A percentile compares a stretch with the other conserved stretches of the same genome.
These are phyloP conservation scores for Pangasianodon gigas DNA, from an alignment of 2,113 vertebrate genomes.

Conservation along the genomic window DNA sequence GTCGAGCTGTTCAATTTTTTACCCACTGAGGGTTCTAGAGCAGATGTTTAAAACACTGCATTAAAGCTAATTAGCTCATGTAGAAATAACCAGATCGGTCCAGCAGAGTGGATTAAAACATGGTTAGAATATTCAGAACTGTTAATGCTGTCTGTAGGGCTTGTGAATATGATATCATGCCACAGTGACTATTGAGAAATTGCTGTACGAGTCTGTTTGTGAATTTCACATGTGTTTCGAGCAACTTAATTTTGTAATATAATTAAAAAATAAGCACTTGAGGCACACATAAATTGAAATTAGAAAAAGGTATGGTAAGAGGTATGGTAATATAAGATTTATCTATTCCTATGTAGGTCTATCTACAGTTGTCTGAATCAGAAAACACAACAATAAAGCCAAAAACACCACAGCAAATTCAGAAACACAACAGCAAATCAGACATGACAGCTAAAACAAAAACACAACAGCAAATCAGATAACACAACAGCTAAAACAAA, in stretches of 20 bases:
- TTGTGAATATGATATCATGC: not conserved
- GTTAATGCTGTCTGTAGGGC: not conserved
- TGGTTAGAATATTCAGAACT: not conserved
- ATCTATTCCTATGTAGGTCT: no score
- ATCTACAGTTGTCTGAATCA: no score
- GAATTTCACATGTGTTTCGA: not conserved
- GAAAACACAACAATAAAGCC: no score
- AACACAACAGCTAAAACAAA: no score
- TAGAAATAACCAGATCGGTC: constrained; percentile 6
- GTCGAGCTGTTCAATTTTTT: not conserved
- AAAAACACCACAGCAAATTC: no score
- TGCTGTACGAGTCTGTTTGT: not conserved
- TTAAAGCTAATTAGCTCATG: constrained; percentile 11
- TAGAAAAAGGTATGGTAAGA: not conserved
- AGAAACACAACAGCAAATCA: no score
- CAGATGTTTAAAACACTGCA: constrained; percentile 11
- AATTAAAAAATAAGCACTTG: not conserved
- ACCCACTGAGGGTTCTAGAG: not conserved
- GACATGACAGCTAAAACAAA: no score
- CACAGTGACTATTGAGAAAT: not conserved
- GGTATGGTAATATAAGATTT: no score
- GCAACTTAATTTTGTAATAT: not conserved
- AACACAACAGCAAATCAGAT: no score
- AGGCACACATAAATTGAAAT: not conserved
- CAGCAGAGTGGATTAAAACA: not conserved